Conservation (phyloP, 2,113 vertebrate genomes). For the Bagarius yarrelli region DNA sequence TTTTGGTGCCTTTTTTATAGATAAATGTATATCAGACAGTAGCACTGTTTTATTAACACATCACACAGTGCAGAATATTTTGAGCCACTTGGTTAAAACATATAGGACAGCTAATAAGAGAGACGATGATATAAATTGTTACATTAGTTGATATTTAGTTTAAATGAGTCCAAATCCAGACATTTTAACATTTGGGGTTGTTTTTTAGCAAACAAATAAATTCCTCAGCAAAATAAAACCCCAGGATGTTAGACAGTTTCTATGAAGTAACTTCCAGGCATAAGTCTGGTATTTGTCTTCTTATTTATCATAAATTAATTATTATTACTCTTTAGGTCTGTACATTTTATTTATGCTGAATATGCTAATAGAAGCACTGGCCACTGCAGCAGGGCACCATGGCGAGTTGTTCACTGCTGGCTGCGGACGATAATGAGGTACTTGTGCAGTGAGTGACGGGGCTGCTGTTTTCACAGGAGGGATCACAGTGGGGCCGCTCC, state of each 20-base stretch:
- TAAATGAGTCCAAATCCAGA: slow-evolving; percentile 57
- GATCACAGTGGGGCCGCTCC: slow-evolving; percentile 44
- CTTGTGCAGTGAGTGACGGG: slow-evolving; percentile 49
- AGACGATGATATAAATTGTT: slow-evolving; percentile 19
- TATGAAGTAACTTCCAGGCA: slow-evolving; percentile 62
- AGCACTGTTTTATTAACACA: not conserved
- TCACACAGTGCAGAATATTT: not conserved
- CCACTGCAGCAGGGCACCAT: slow-evolving; percentile 22
- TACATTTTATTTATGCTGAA: slow-evolving; percentile 34
- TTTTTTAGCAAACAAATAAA: slow-evolving; percentile 55
- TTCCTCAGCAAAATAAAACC: slow-evolving; percentile 62
- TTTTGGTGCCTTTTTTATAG: not conserved
- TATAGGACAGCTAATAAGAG: slow-evolving; percentile 7
- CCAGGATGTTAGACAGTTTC: slow-evolving; percentile 63
- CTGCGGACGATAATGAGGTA: slow-evolving; percentile 46
- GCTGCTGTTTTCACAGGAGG: slow-evolving; percentile 52
- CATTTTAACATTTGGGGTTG: slow-evolving; percentile 54
- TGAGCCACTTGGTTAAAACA: slow-evolving; percentile 24
- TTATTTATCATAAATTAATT: slow-evolving; percentile 14
- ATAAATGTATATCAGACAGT: not conserved
- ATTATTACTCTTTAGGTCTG: slow-evolving; percentile 5
- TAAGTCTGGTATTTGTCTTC: slow-evolving; percentile 37
- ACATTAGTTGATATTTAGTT: slow-evolving; percentile 29
- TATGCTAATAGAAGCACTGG: slow-evolving; percentile 21
- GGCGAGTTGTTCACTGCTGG: slow-evolving; percentile 36